Percentiles rank a stretch among this genome's conserved stretches.
phyloP scores from a whole-genome alignment of 2,797 vertebrate species.

The Halcyon leucocephala region DNA sequence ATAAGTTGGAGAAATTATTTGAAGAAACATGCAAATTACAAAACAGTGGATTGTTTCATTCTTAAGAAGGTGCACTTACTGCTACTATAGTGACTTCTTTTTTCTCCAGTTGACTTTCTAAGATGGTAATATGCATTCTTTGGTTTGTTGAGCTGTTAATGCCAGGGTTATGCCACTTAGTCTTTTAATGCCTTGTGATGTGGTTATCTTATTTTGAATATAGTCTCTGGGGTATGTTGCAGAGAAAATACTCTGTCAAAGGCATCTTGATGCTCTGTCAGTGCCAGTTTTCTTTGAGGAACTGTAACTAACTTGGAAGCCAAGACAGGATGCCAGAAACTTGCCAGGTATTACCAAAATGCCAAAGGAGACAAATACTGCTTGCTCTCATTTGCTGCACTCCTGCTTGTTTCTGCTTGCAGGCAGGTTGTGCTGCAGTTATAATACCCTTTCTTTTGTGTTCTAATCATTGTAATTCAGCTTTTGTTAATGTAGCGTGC shows the following conservation, averaged over 20 bases:
- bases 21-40: background rate
- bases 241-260: background rate
- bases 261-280: background rate
- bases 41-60: background rate
- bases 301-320: background rate
- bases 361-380: background rate
- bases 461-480: background rate
- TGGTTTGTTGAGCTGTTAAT: background rate
- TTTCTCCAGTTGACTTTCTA: background rate
- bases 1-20: background rate
- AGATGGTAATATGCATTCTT: fast-evolving
- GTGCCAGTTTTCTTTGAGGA: background rate
- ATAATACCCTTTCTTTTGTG: background rate
- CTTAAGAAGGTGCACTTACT: background rate
- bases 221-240: background rate
- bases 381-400: background rate
- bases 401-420: background rate
- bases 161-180: background rate
- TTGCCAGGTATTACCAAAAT: background rate
- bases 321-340: background rate
- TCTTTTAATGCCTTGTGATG: background rate
- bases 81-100: background rate
- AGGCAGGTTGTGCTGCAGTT: background rate
- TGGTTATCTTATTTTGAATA: background rate
- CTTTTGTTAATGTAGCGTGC: background rate